Evolutionary conservation across 2,113 vertebrate genomes (phyloP), one percentile per base, ranked within the genome.

Genomic region (Xenopus laevis): DNA sequence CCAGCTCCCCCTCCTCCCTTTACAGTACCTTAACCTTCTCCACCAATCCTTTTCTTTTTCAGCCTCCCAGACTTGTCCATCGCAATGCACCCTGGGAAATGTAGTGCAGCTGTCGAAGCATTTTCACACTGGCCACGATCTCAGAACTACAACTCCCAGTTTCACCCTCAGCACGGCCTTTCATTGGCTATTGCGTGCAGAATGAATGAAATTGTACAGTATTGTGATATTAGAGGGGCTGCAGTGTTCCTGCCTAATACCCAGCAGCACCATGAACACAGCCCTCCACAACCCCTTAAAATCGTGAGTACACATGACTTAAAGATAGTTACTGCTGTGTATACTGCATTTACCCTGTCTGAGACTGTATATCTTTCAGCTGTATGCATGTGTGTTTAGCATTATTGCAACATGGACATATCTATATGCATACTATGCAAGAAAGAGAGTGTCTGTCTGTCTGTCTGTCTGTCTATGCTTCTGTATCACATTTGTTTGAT

Each of bases 131-230:
- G 23, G 0, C 2, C 0, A 1, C 11, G 13, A 2, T 10, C 3
- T 9, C 13, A 23, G 84, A 82, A 93, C 91, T 91, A 88, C 89
- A 91, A 83, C 82, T 91, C 92, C 92, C 84, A 78, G 78, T 79
- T 79, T 64, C 69, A 79, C 80, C 82, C 79, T 57, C 45, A 76
- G 59, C 59, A 55, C 52, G 59, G 21, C 16, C 63, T 27, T 81
- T 84, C 80, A 95, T 95, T 95, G 95, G 94, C 84, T 86, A 83
- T 33, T 82, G 72, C 82, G 81, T 86, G 74, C 88, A 94, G 94
- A 96, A 96, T 96, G 95, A 96, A 96, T 96, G 94, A 94, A 96
- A 93, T 92, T 89, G 92, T 91, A 81, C 92, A 93, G 91, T 89
- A 93, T 93, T 91, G 92, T 88, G 92, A 94, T 92, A 92, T 91